Evolutionary conservation across 2,113 vertebrate species (phyloP), one percentile per base, ranked within the genome.

Genomic region (Lethenteron reissneri): DNA sequence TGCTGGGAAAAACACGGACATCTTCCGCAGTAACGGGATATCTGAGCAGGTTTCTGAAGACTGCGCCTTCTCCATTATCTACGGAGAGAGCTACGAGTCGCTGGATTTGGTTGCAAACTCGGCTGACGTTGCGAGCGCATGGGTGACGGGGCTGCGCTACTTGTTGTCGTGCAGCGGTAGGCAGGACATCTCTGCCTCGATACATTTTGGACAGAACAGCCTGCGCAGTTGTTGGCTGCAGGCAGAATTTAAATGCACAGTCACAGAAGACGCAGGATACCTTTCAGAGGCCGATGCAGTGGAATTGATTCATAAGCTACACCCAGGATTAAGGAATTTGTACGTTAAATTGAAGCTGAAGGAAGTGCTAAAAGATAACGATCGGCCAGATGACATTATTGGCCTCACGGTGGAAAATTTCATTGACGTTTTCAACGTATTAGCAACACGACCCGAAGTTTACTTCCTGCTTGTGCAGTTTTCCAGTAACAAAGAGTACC

Each of bases 291-390:
- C n/a, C 9, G 81, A 78, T 71, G 90, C 90, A 58, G 87, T 92
- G 71, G 89, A 95, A n/a, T 82, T 88, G 75, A 84, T 95, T 77
- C 89, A 92, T 79, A 87, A 86, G 71, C 81, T 94, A 77, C 96
- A 85, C 69, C 87, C 87, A 3, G 94, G 94, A 77, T 80, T 99
- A 74, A 97, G 97, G 85, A 88, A 83, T 56, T 84, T 85, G 76
- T 96, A 90, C 84, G 89, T 96, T 73, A 92, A 99, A 78, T 79
- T 96, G 3, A 99, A 94, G 79, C 89, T 99, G 79, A 99, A 99
- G 78, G 94, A 99, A 77, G 77, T 99, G 75, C 90, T 94, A 72
- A 92, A 95, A 82, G 83, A 86, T 13, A 92, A 87, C 79, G 89
- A 92, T 76, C 41, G 41, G 4, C 41, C 41, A 41, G 41, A 41